Percentiles rank a stretch among this genome's conserved stretches.
Conservation (phyloP, 2,888 invertebrate species). For the Dryobotodes eremita region DNA sequence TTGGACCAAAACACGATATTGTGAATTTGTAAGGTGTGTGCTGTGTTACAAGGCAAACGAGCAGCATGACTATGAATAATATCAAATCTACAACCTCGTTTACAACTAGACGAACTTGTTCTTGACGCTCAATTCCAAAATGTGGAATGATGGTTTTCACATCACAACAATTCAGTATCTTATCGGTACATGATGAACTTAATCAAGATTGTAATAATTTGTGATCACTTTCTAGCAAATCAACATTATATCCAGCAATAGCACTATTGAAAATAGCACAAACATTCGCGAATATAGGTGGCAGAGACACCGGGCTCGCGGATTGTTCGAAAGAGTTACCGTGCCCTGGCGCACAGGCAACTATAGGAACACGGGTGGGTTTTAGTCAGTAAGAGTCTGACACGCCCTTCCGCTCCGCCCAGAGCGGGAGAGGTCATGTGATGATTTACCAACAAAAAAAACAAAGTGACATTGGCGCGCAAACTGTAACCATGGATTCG, state of each 20-base stretch:
- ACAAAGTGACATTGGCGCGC: too few species aligned
- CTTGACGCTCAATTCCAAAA: neutral
- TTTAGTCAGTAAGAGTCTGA: too few species aligned
- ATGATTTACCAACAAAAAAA: too few species aligned
- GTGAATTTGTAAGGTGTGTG: conserved; percentile 6
- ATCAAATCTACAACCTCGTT: neutral
- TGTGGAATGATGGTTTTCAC: neutral
- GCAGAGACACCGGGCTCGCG: too few species aligned
- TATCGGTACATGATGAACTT: neutral
- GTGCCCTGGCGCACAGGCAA: too few species aligned
- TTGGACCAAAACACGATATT: conserved; percentile 33
- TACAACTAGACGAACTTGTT: neutral
- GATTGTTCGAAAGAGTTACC: too few species aligned
- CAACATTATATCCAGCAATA: neutral
- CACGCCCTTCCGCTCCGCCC: too few species aligned
- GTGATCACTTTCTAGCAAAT: neutral
- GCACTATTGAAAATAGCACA: neutral
- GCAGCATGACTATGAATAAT: neutral
- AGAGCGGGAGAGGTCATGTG: too few species aligned
- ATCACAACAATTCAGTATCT: neutral
- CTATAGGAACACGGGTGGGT: too few species aligned
- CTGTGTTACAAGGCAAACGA: neutral
- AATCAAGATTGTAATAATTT: neutral
- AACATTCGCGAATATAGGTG: too few species aligned
- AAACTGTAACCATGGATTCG: too few species aligned